Evolutionary conservation across 2,797 vertebrate species (phyloP), one percentile per base, ranked within the genome.

Genomic region (Premnoplex brunnescens): DNA sequence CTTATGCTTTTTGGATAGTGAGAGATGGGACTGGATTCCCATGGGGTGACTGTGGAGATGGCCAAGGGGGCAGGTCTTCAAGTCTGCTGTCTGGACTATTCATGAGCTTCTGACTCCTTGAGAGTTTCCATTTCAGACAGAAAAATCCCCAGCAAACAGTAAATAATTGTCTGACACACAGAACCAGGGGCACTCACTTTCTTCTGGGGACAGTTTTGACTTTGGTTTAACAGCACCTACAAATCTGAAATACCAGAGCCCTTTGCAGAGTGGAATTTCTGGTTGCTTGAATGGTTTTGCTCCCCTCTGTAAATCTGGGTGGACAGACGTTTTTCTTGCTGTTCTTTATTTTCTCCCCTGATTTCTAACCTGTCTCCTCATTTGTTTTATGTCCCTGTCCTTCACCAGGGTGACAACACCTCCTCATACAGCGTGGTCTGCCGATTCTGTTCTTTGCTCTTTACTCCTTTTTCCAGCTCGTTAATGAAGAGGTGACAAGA

Each of bases 381-480:
- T 93, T 84, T 95, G 77, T 90, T 97, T 95, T 95, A 91, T 94
- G 83, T 69, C 73, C 71, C 85, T 63, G 88, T 91, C 96, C 89
- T 96, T 93, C 94, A 62, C 69, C 67, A 26, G 34, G 79, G 88
- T 84, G 85, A 80, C 95, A 96, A 89, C 85, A 78, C 88, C 79
- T 93, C 73, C 88, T 72, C 39, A 88, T 72, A 27, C 0, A 95
- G 64, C 5, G 0, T 66, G 55, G 15, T 39, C 91, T 93, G 83
- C 89, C 83, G 81, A 12, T 90, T 88, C 88, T 80, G 39, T 93
- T 88, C 74, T 91, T 89, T 88, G 83, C 51, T 88, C 73, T 88
- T 95, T 78, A 28, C 68, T 89, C 88, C 46, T 88, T 90, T 92
- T 93, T 72, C 79, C 89, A 78, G 93, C 58, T 95, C 3, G 4